Conservation (phyloP, 1,140 invertebrate species). For the Cotesia chilonis region DNA sequence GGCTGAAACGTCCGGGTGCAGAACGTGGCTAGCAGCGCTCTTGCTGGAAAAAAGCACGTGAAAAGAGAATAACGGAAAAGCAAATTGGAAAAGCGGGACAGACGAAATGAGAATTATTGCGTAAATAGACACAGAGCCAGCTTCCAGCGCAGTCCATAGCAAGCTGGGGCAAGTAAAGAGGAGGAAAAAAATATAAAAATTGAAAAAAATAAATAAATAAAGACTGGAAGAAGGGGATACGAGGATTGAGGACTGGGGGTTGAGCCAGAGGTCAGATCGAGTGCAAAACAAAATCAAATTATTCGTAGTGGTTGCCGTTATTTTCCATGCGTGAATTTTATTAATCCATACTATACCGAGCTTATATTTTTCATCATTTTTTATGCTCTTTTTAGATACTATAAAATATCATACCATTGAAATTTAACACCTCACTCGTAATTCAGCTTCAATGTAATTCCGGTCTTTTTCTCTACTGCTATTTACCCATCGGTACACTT, state of each 20-base stretch:
- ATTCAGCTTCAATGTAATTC: constrained; percentile 8
- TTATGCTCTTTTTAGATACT: neutral
- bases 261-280: constrained; percentile 9
- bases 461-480: neutral
- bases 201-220: constrained; percentile 34
- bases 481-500: neutral
- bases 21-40: neutral
- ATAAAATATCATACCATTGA: constrained; percentile 6
- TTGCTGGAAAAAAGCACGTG: constrained; percentile 1
- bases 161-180: constrained; percentile 16
- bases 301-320: constrained; percentile 57
- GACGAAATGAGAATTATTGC: constrained; percentile 22
- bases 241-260: neutral
- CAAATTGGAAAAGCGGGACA: constrained; percentile 21
- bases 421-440: constrained; percentile 19
- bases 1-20: constrained; percentile 25
- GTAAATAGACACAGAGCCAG: neutral
- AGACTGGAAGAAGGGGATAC: constrained; percentile 37
- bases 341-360: constrained; percentile 40
- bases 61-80: neutral
- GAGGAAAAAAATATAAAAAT: constrained; percentile 18
- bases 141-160: constrained; percentile 7
- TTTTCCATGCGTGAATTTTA: constrained; percentile 63
- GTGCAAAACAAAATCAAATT: constrained; percentile 61
- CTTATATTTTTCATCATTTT: constrained; percentile 30